Conservation (phyloP, 1,140 invertebrate genomes). For the Zaprionus vittiger region DNA sequence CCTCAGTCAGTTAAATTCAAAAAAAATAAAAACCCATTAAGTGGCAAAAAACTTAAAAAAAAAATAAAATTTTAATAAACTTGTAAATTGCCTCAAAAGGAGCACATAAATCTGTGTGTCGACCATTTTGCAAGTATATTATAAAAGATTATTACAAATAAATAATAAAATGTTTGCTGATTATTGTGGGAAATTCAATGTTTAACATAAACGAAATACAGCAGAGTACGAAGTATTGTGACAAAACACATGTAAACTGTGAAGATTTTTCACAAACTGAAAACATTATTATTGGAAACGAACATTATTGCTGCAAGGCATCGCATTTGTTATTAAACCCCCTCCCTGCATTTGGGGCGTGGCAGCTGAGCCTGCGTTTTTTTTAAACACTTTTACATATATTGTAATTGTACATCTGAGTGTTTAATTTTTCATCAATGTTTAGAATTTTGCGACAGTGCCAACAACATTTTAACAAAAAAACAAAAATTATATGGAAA, state of each 20-base stretch:
- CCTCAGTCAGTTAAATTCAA: conserved; percentile 69
- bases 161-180: conserved; percentile 65
- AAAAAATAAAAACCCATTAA: conserved; percentile 17
- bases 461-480: conserved; percentile 60
- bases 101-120: conserved; percentile 45
- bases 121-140: conserved; percentile 62
- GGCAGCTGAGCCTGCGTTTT: conserved; percentile 32
- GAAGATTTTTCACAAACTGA: conserved; percentile 15
- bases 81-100: conserved; percentile 10
- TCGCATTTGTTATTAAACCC: conserved; percentile 47
- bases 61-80: conserved; percentile 19
- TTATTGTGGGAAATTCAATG: conserved; percentile 49
- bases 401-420: conserved; percentile 66
- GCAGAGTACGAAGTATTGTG: conserved; percentile 18
- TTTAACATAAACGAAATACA: conserved; percentile 15
- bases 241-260: conserved; percentile 1
- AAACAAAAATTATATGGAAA: conserved; percentile 24
- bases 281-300: conserved; percentile 18
- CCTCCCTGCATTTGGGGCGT: neutral
- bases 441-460: conserved; percentile 71
- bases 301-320: conserved; percentile 43
- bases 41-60: conserved; percentile 17
- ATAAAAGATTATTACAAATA: conserved; percentile 38
- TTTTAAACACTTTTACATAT: conserved; percentile 64
- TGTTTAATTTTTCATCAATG: conserved; percentile 78